Conservation (phyloP, 2,888 invertebrate species). For the Cerceris ruficornis region DNA sequence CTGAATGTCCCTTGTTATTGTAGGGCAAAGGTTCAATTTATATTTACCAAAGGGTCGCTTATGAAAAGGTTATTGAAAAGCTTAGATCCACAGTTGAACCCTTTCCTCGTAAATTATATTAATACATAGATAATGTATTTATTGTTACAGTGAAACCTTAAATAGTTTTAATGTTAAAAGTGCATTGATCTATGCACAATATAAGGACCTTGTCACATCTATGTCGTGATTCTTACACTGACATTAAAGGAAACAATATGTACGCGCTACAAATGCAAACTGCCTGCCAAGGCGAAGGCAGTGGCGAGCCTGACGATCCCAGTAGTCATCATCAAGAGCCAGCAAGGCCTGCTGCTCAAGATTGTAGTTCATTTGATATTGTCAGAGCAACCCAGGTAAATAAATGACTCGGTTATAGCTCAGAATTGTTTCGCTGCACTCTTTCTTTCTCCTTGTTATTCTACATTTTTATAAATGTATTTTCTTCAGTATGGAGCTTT, state of each 20-base stretch:
- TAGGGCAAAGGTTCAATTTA: no score
- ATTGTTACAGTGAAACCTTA: conserved; percentile 34
- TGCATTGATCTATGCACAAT: conserved; percentile 9
- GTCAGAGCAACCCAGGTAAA: conserved; percentile 95
- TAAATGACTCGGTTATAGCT: not conserved
- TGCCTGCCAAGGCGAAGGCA: conserved; percentile 78
- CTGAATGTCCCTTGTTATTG: no score
- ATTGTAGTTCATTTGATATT: conserved; percentile 93
- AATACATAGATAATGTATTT: not conserved
- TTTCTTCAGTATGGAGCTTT: conserved; percentile 90
- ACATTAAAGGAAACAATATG: conserved; percentile 66
- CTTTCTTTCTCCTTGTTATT: conserved; percentile 1
- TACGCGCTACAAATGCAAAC: conserved; percentile 79
- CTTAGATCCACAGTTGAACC: no score
- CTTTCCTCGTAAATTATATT: not conserved
- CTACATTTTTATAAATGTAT: conserved; percentile 2
- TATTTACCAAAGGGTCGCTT: no score
- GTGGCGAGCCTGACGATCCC: conserved; percentile 74
- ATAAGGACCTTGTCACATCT: conserved; percentile 4
- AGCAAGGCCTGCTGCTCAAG: conserved; percentile 80
- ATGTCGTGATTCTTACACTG: conserved; percentile 20
- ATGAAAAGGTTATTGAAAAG: no score
- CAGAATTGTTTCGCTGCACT: not conserved
- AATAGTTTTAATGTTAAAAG: conserved; percentile 13
- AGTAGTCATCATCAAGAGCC: conserved; percentile 74